Evolutionary conservation across 2,797 vertebrate genomes (phyloP), one percentile per base, ranked within the genome.

Genomic region (Sebastes wilsoni): DNA sequence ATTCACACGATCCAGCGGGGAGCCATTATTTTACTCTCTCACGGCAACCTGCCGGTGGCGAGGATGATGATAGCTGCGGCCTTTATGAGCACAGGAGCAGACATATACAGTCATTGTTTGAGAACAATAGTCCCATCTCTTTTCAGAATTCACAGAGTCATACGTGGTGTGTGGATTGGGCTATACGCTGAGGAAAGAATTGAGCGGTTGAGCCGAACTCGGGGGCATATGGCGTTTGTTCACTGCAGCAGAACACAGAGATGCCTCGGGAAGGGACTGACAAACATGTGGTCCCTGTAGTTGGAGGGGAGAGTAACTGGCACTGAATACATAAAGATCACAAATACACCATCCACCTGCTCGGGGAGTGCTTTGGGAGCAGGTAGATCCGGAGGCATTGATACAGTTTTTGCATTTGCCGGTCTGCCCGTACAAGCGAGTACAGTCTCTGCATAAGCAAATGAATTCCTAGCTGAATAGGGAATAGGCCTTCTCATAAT

Each of bases 291-390:
- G 83, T 84, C 64, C 87, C 86, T 81, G 69, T 78, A 75, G 83
- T 74, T 81, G 46, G 77, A 85, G 25, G 73, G 30, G 54, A 78
- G 11, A 83, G 74, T 78, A 88, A 83, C 85, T 86, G 69, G 82
- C 68, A 38, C 61, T 83, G 84, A 92, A 92, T 91, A 76, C 78
- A 85, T 88, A 92, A 89, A 88, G 80, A 93, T 88, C 82, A 84
- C 89, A 88, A 87, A 91, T 81, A 91, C 73, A 72, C 32, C 55
- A 55, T 85, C 86, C 83, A 84, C 87, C 88, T 88, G 80, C 84
- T 91, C 36, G 5, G 76, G 8, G 60, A 82, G 75, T 66, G 87
- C 77, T 85, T 69, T 83, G 87, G 86, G 83, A 81, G 64, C 6
- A 4, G 25, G 59, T 67, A 71, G 42, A 87, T 80, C 80, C 27